Evolutionary conservation across 2,888 invertebrate genomes (phyloP), one percentile per base, ranked within the genome.

Genomic region (Anaspis maculata): DNA sequence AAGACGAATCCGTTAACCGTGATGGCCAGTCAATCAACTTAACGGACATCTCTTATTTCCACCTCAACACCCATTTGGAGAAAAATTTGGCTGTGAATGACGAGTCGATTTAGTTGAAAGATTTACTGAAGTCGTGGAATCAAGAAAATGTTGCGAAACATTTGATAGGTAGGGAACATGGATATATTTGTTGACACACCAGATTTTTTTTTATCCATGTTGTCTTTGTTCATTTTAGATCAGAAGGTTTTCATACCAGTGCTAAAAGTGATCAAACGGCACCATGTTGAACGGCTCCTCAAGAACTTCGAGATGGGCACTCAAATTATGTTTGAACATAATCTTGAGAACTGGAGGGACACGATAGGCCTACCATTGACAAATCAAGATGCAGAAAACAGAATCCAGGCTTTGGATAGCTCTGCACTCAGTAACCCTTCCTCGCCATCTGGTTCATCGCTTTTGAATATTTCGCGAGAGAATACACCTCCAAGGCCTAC

Each of bases 261-360:
- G 16, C 15, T 40, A 12, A 32, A 32, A 24, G 15, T 39, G 3
- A 44, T 50, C 2, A 44, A 49, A 30, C 30, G 19, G 2, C 45
- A 45, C 28, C 47, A 51, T 26, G 34, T 50, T 13, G 41, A 45
- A 13, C 22, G 26, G 13, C 15, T 51, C 3, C 23, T 50, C 10
- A 42, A 34, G 21, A 35, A 36, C 24, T 48, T 41, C 34, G 38
- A 46, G 4, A 26, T 49, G 30, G 44, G 45, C 10, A 45, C 44
- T 7, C 45, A 44, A 30, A 48, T 48, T 11, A 12, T 39, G 13
- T 51, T 50, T 35, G 49, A 49, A 24, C 30, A 50, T 31, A 41
- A 47, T 22, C 35, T 52, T 26, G 46, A 45, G 27, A 13, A 27
- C 16, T 51, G 50, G 52, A 30, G 44, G 25, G 15, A 46, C 14